These are phyloP conservation scores for Melanotaenia duboulayi DNA, from an alignment of 2,113 vertebrate genomes.

Conservation along the genomic window DNA sequence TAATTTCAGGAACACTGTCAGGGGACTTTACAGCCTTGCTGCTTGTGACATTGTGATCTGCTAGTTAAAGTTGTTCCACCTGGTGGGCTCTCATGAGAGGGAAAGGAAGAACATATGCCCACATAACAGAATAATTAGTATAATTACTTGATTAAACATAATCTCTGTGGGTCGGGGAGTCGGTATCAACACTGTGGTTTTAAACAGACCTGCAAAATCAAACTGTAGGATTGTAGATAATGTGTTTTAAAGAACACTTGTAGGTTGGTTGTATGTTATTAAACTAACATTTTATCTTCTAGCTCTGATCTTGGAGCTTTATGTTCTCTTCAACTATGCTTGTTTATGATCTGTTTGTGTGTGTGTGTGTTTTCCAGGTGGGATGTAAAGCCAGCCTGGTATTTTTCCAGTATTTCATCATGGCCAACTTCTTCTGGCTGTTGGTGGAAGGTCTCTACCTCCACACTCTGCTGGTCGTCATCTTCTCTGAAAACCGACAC, in stretches of 20 bases:
- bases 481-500: constrained; percentile 86
- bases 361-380: constrained; percentile 79
- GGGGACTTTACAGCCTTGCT: neutral
- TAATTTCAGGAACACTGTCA: neutral
- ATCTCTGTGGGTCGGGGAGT: neutral
- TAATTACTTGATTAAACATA: neutral
- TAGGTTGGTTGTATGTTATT: no score
- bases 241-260: no score
- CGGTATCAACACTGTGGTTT: neutral
- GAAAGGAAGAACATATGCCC: neutral
- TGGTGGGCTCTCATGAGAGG: neutral
- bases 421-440: constrained; percentile 96
- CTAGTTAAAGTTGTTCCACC: neutral
- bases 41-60: neutral
- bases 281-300: neutral
- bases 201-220: neutral
- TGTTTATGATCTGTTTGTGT: neutral
- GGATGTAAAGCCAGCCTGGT: constrained; percentile 91
- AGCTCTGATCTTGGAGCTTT: neutral
- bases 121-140: constrained; percentile 3
- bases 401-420: constrained; percentile 92
- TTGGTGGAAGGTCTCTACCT: constrained; percentile 93
- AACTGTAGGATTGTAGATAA: neutral
- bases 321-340: no score
- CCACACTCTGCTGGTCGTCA: constrained; percentile 88